These are phyloP conservation scores for Scytalopus superciliaris DNA, from an alignment of 2,113 vertebrate genomes.

Conservation along the genomic window DNA sequence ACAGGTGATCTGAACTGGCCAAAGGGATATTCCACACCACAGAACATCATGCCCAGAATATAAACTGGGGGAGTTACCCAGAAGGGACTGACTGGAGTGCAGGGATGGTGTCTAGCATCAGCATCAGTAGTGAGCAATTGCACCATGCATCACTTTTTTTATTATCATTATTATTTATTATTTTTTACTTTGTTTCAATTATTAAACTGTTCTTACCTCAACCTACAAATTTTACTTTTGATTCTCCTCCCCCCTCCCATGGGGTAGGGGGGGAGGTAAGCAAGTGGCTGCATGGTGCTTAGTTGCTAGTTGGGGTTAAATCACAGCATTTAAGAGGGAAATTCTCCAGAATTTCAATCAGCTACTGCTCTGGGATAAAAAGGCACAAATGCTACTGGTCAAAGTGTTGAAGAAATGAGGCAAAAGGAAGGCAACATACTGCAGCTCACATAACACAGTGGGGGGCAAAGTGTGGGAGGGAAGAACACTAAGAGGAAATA, in stretches of 20 bases:
- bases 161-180: not conserved
- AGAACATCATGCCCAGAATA: not conserved
- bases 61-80: not conserved
- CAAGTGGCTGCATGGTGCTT: not conserved
- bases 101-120: not conserved
- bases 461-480: accelerated
- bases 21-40: not conserved
- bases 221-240: not conserved
- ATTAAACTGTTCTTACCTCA: not conserved
- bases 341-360: not conserved
- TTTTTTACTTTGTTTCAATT: not conserved
- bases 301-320: not conserved
- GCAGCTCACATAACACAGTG: accelerated
- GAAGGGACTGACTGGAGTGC: not conserved
- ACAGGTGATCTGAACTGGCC: not conserved
- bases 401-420: not conserved
- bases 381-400: not conserved
- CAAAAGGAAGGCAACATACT: not conserved
- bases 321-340: not conserved
- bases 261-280: not conserved
- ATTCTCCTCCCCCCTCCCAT: not conserved
- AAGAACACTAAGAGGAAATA: not conserved
- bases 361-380: not conserved
- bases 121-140: not conserved
- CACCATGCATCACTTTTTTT: not conserved